These are phyloP conservation scores for Mus caroli DNA, from an alignment of 2,797 vertebrate species.

Conservation along the genomic window DNA sequence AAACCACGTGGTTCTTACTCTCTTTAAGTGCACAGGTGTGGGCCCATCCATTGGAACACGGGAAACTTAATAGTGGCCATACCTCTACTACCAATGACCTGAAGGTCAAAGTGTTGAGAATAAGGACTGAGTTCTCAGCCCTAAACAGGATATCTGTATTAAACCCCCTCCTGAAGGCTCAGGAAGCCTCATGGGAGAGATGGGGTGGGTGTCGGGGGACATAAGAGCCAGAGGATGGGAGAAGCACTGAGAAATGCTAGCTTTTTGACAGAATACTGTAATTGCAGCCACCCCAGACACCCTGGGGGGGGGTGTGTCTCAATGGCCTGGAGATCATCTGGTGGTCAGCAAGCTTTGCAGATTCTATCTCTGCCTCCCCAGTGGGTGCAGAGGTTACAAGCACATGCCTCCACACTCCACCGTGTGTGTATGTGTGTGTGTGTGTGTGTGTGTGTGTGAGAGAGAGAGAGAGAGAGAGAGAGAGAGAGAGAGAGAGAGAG, in stretches of 20 bases:
- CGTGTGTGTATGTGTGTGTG: no score
- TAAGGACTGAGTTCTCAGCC: no score
- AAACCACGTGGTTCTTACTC: not conserved
- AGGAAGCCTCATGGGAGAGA: not conserved
- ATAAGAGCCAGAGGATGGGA: not conserved
- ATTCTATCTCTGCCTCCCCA: not conserved
- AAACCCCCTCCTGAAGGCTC: not conserved
- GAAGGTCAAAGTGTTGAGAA: not conserved
- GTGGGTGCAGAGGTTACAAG: not conserved
- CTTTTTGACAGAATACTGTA: not conserved
- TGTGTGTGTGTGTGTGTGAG: no score
- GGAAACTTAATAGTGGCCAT: not conserved
- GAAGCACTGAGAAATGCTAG: not conserved
- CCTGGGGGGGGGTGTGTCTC: not conserved
- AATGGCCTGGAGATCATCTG: not conserved
- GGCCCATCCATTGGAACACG: not conserved
- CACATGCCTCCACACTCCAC: not conserved
- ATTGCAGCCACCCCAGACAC: not conserved
- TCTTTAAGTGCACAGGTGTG: no score
- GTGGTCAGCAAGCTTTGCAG: not conserved
- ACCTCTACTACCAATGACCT: not conserved
- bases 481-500: no score
- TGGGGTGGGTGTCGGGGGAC: fast-evolving
- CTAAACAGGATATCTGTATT: not conserved
- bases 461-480: no score